A percentile compares a stretch with the other conserved stretches of the same genome.
Conservation (phyloP, 2,113 vertebrate genomes). For the Rattus rattus region DNA sequence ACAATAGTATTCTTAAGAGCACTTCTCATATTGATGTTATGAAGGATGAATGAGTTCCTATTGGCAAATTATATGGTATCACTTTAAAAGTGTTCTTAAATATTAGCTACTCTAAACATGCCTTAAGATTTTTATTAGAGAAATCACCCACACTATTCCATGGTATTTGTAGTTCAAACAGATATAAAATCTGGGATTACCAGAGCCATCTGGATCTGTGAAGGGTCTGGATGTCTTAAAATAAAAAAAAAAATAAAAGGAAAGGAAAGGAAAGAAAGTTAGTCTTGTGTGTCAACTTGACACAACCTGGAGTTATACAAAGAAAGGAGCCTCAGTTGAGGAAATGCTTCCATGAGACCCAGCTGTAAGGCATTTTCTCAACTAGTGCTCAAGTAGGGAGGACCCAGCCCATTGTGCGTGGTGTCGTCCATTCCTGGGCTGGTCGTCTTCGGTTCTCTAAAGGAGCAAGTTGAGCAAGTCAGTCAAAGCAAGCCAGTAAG, state of each 20-base stretch:
- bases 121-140: not conserved
- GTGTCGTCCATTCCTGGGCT: no score
- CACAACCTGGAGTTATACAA: no score
- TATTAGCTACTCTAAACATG: not conserved
- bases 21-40: not conserved
- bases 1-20: not conserved
- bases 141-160: not conserved
- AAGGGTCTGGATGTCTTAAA: not conserved
- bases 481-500: no score
- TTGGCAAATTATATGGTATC: not conserved
- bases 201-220: not conserved
- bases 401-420: no score
- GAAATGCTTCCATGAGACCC: no score
- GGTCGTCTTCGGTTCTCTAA: no score
- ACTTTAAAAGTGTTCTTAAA: slow-evolving; percentile 22
- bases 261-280: no score
- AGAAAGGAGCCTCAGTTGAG: no score
- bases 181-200: not conserved
- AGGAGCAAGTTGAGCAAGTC: no score
- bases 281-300: no score
- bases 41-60: not conserved
- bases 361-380: no score
- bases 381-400: no score
- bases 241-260: not conserved
- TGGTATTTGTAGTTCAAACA: not conserved